Base-by-base conservation (phyloP, 2,888 invertebrate genomes). In the Cosmopolites sordidus region DNA sequence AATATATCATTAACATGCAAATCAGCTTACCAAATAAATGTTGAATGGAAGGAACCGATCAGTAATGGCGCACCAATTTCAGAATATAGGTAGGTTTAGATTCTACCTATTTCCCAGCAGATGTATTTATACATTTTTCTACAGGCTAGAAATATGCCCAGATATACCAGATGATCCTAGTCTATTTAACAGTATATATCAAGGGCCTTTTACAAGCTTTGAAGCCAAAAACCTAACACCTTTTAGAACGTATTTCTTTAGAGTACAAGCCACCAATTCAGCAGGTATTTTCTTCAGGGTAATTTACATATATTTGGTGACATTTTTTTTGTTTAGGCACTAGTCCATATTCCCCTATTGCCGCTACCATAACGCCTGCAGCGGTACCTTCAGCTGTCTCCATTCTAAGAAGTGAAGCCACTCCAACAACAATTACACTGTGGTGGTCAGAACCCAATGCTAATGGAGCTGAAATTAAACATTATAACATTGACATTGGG, bases 51-150 rank as follows among this genome's bases (percentile, higher is more conserved):
- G 51, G 83, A 86, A 63, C 92, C 94, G 1, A 73, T 76, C 33
- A 80, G 81, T 68, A 93, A 93, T 75, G 93, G 93, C 37, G 85
- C 92, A 15, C 79, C 86, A 16, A 79, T 94, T 39, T 77, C 82
- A 33, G 90, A 91, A 65, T 94, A 92, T 73, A 80, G 84, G 56
- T 78, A 92, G 62, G 22, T 22, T 22, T n/a, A n/a, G n/a, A n/a
- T n/a, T n/a, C n/a, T n/a, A n/a, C n/a, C n/a, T n/a, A n/a, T n/a
- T n/a, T n/a, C n/a, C n/a, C n/a, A n/a, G n/a, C n/a, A n/a, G n/a
- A n/a, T n/a, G 22, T 22, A 22, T 22, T 22, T 8, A 22, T 22
- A 8, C 8, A 22, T 22, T 22, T 40, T 40, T 38, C 38, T 92
- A 91, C 72, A 79, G 84, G 54, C 78, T 93, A 62, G 89, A 92